A percentile compares a stretch with the other conserved stretches of the same genome.
Evolutionary conservation across 2,888 invertebrate species (phyloP).

Genomic region (Drosophila rellima): DNA sequence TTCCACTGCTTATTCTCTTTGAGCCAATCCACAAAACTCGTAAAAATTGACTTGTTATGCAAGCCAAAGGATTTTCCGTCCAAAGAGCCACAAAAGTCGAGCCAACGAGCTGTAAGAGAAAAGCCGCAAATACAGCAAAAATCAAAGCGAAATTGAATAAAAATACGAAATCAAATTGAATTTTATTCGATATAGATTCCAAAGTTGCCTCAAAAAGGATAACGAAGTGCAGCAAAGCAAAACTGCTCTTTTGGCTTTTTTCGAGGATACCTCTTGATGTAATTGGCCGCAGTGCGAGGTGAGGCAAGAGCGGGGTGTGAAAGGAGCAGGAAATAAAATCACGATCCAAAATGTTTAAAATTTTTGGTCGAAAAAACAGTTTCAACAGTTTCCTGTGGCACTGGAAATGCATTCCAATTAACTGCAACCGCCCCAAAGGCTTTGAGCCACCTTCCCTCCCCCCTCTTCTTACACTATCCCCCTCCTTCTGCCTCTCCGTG

Average conservation of each 20-base stretch:
- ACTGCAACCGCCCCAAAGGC: constrained; percentile 40
- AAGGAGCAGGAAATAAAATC: constrained; percentile 29
- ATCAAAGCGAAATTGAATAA: constrained; percentile 74
- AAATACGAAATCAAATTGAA: constrained; percentile 76
- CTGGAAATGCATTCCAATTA: constrained; percentile 78
- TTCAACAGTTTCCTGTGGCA: constrained; percentile 40
- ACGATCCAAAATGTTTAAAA: constrained; percentile 47
- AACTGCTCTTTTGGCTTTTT: constrained; percentile 12
- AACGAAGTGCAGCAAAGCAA: constrained; percentile 21
- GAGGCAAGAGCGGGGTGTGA: neutral
- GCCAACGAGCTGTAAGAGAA: constrained; percentile 28
- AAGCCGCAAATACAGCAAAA: constrained; percentile 59
- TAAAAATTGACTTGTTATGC: constrained; percentile 3
- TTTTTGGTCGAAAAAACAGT: constrained; percentile 45
- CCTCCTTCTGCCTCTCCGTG: neutral
- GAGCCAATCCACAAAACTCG: constrained; percentile 7
- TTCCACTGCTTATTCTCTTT: constrained; percentile 12
- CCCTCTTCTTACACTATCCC: neutral
- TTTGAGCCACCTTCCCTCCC: neutral
- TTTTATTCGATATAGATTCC: constrained; percentile 45
- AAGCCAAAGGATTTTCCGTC: constrained; percentile 15
- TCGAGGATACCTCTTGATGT: constrained; percentile 9
- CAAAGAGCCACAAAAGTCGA: constrained; percentile 30
- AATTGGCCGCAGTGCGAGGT: constrained; percentile 50
- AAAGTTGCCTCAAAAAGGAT: constrained; percentile 32